A percentile compares a stretch with the other conserved stretches of the same genome.
phyloP scores from a whole-genome alignment of 2,113 vertebrate genomes.

The Delphinapterus leucas region DNA sequence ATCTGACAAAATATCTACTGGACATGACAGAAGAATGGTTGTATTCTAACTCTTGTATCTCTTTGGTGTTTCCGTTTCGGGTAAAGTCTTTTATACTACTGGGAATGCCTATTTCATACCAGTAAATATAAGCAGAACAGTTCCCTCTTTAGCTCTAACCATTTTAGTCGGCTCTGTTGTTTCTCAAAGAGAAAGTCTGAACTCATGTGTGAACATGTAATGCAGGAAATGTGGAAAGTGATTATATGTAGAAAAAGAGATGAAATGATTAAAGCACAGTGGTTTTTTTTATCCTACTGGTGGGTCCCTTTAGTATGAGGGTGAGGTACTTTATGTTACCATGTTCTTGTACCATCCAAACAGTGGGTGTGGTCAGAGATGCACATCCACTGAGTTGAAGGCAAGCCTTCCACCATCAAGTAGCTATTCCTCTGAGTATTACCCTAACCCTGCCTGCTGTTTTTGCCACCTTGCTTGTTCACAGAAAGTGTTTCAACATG shows the following conservation, averaged over 20 bases:
- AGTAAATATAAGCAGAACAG: not conserved
- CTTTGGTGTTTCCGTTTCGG: not conserved
- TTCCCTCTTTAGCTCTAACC: not conserved
- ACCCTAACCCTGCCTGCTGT: not conserved
- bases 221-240: not conserved
- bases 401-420: not conserved
- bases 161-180: not conserved
- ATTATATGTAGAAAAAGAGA: not conserved
- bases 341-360: not conserved
- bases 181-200: not conserved
- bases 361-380: not conserved
- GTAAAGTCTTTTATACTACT: not conserved
- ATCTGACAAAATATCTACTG: not conserved
- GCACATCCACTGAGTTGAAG: not conserved
- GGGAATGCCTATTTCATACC: not conserved
- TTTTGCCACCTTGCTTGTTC: not conserved
- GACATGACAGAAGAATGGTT: not conserved
- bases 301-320: not conserved
- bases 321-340: not conserved
- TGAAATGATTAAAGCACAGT: not conserved
- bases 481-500: not conserved
- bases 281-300: not conserved
- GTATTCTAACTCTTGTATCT: not conserved
- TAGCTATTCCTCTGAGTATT: not conserved
- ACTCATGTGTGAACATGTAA: not conserved